Evolutionary conservation across 2,113 vertebrate species (phyloP).

Genomic region (Callospermophilus lateralis): DNA sequence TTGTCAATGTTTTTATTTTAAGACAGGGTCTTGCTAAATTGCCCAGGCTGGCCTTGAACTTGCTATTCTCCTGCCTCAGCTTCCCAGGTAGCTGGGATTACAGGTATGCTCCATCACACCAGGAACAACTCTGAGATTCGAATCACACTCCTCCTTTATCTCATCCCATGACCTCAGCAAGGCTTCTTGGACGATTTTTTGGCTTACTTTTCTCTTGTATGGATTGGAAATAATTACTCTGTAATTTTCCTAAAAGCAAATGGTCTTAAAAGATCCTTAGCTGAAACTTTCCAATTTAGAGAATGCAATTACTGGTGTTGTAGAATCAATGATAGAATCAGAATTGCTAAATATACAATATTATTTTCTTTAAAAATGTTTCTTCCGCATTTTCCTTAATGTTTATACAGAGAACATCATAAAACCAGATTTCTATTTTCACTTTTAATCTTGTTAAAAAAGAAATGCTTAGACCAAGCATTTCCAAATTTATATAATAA

Average conservation of each 20-base stretch:
- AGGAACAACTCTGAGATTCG: background rate
- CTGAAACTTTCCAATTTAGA: slow-evolving; percentile 66
- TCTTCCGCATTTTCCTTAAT: slow-evolving; percentile 47
- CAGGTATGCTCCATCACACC: too few relatives aligned
- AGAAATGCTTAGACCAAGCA: slow-evolving; percentile 36
- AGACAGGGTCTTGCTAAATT: too few relatives aligned
- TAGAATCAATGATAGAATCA: background rate
- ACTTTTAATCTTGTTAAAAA: slow-evolving; percentile 36
- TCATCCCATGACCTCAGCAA: slow-evolving; percentile 24
- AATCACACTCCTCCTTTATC: background rate
- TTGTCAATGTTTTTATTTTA: background rate
- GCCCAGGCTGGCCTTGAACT: too few relatives aligned
- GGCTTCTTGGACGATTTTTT: slow-evolving; percentile 46
- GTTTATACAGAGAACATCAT: slow-evolving; percentile 16
- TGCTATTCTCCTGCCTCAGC: too few relatives aligned
- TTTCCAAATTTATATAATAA: slow-evolving; percentile 39
- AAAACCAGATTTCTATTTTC: background rate
- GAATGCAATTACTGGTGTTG: background rate
- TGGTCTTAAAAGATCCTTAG: slow-evolving; percentile 40
- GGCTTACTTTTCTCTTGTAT: slow-evolving; percentile 47
- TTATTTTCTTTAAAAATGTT: slow-evolving; percentile 47
- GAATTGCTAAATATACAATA: slow-evolving; percentile 13
- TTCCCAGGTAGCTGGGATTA: too few relatives aligned
- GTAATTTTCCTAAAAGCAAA: slow-evolving; percentile 54
- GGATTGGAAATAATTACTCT: slow-evolving; percentile 54